These are phyloP conservation scores for Xanthia icteritia DNA, from an alignment of 2,888 invertebrate species.

Conservation along the genomic window DNA sequence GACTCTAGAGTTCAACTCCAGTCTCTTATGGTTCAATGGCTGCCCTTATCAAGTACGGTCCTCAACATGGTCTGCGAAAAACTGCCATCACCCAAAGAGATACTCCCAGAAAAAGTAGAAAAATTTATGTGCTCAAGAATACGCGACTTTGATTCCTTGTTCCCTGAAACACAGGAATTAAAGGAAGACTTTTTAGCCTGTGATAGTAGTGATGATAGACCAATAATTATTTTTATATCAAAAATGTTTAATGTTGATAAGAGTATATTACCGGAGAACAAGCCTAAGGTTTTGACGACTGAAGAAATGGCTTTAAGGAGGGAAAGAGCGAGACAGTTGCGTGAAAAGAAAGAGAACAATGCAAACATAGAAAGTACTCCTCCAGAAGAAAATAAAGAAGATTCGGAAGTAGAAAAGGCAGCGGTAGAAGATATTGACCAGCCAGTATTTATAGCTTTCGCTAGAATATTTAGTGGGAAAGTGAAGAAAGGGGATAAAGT, in stretches of 20 bases:
- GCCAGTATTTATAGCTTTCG: slow-evolving; percentile 96
- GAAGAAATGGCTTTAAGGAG: slow-evolving; percentile 93
- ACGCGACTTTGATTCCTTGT: slow-evolving; percentile 92
- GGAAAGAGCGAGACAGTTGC: slow-evolving; percentile 92
- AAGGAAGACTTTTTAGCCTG: slow-evolving; percentile 93
- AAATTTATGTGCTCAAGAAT: slow-evolving; percentile 94
- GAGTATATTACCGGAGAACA: slow-evolving; percentile 94
- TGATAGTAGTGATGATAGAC: slow-evolving; percentile 91
- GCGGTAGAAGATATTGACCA: slow-evolving; percentile 83
- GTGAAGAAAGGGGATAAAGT: slow-evolving; percentile 94
- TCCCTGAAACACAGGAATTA: slow-evolving; percentile 92
- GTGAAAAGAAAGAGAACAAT: slow-evolving; percentile 88
- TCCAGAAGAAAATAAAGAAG: slow-evolving; percentile 71
- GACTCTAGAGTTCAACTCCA: slow-evolving; percentile 95
- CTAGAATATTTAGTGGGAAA: slow-evolving; percentile 97
- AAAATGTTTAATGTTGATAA: slow-evolving; percentile 97
- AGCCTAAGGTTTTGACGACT: slow-evolving; percentile 93
- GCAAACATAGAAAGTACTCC: slow-evolving; percentile 66
- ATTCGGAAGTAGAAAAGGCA: slow-evolving; percentile 74
- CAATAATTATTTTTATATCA: slow-evolving; percentile 94
- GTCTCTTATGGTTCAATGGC: slow-evolving; percentile 96
- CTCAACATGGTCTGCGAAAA: slow-evolving; percentile 94
- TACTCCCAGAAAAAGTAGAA: slow-evolving; percentile 94
- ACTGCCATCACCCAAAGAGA: slow-evolving; percentile 95
- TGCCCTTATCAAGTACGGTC: slow-evolving; percentile 95